Base-by-base conservation (phyloP, 2,797 vertebrate species). In the Pseudomugil tenellus region DNA sequence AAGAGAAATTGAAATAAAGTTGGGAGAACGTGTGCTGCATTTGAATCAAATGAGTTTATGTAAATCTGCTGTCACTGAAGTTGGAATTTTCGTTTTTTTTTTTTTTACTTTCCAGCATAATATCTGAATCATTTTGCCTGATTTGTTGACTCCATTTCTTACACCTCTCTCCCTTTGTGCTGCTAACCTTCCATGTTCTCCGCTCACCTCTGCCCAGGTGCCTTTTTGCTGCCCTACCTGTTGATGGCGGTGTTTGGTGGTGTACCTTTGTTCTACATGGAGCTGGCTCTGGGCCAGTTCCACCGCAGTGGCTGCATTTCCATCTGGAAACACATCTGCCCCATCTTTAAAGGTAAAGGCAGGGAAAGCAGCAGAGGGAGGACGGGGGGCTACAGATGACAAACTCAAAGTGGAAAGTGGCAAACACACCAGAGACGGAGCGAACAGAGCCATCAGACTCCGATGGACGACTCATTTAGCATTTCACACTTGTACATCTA, bases 181-280 rank as follows among this genome's bases (percentile, higher is more conserved):
- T 37, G n/a, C 31, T n/a, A 31, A 35, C 31, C 34, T 31, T 32
- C 54, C 37, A 1, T 29, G 13, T 59, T 4, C 12, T 23, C 9
- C 16, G 6, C 72, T 6, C 32, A 2, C 23, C 84, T 82, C 76
- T 26, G 55, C 82, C 49, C 92, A 99, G 98, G 98, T 61, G 97
- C 98, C 0, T 99, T 99, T 83, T 94, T 99, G 77, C 94, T 99
- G 58, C 98, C 98, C 57, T 99, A 99, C 84, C 90, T 95, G 74
- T 90, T 99, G 89, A 99, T 99, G 98, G 97, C 97, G 3, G 90
- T 99, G 76, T 99, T 99, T 0, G 98, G 98, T 55, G 98, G 98
- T 0, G 97, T 99, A 66, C 98, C 98, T 0, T 95, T 99, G 49
- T 99, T 99, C 93, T 99, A 99, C 83, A 98, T 99, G 98, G 98